phyloP scores from a whole-genome alignment of 2,888 invertebrate genomes.

The Cremastobaeus sp. region DNA sequence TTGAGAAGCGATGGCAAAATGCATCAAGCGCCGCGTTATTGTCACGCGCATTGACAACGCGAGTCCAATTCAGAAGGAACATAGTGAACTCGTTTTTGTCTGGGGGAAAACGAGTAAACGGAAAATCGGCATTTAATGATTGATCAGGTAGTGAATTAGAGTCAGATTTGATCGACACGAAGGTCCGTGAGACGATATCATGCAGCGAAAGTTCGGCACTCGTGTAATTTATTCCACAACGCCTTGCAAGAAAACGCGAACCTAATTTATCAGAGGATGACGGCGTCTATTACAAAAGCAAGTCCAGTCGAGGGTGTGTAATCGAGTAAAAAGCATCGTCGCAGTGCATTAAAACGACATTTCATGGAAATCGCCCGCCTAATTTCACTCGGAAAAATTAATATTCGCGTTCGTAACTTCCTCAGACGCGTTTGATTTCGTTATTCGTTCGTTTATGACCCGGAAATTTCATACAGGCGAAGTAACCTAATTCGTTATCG shows the following conservation, averaged over 20 bases:
- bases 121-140: neutral
- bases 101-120: neutral
- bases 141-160: conserved; percentile 1
- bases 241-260: conserved; percentile 24
- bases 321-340: conserved; percentile 48
- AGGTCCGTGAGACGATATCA: too few relatives aligned
- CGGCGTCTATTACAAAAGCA: conserved; percentile 14
- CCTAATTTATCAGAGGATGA: conserved; percentile 34
- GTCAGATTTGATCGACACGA: neutral
- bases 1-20: neutral
- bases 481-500: conserved; percentile 20
- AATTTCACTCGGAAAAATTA: conserved; percentile 38
- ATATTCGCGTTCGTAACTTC: conserved; percentile 11
- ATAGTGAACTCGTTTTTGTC: too few relatives aligned
- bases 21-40: neutral
- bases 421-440: conserved; percentile 37
- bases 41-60: too few relatives aligned
- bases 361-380: conserved; percentile 35
- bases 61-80: too few relatives aligned
- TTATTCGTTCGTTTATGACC: conserved; percentile 29
- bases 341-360: conserved; percentile 31
- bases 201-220: conserved; percentile 1
- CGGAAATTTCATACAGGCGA: conserved; percentile 35
- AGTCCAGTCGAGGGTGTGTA: conserved; percentile 23
- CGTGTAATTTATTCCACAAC: conserved; percentile 27